Conservation (phyloP, 2,888 invertebrate genomes). For the Diaperis boleti region DNA sequence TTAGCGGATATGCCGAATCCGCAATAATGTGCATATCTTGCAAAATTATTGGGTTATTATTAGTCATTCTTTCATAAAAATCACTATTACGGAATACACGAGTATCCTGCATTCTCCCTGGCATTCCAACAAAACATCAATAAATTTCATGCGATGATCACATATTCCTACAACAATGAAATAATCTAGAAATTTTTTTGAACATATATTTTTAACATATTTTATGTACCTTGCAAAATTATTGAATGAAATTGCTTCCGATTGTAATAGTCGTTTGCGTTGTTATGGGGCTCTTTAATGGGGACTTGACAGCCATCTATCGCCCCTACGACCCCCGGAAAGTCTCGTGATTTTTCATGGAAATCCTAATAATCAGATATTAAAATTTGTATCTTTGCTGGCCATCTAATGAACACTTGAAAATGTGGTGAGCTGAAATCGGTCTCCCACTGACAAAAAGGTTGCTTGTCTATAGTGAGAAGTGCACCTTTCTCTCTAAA, state of each 20-base stretch:
- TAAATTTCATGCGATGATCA: slow-evolving; percentile 20
- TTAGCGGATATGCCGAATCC: slow-evolving; percentile 16
- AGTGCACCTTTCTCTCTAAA: slow-evolving; percentile 36
- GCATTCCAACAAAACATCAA: slow-evolving; percentile 13
- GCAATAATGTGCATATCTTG: slow-evolving; percentile 10
- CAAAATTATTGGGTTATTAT: slow-evolving; percentile 3
- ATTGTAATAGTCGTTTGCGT: slow-evolving; percentile 30
- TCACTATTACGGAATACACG: background rate
- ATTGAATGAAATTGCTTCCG: slow-evolving; percentile 37
- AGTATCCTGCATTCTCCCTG: slow-evolving; percentile 5
- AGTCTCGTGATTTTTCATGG: slow-evolving; percentile 28
- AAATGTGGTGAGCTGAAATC: background rate
- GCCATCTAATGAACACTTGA: too few relatives aligned
- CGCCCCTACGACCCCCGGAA: slow-evolving; percentile 37
- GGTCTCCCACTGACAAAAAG: slow-evolving; percentile 13
- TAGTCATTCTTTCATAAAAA: background rate
- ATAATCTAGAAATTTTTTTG: background rate
- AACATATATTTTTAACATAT: background rate
- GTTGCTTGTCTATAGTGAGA: slow-evolving; percentile 27
- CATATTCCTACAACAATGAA: slow-evolving; percentile 25
- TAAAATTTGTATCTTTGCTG: too few relatives aligned
- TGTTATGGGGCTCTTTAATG: slow-evolving; percentile 22
- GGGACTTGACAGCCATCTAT: slow-evolving; percentile 38
- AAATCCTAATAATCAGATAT: too few relatives aligned
- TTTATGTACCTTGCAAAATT: slow-evolving; percentile 39